phyloP scores from a whole-genome alignment of 2,113 vertebrate species.

The Solea solea region DNA sequence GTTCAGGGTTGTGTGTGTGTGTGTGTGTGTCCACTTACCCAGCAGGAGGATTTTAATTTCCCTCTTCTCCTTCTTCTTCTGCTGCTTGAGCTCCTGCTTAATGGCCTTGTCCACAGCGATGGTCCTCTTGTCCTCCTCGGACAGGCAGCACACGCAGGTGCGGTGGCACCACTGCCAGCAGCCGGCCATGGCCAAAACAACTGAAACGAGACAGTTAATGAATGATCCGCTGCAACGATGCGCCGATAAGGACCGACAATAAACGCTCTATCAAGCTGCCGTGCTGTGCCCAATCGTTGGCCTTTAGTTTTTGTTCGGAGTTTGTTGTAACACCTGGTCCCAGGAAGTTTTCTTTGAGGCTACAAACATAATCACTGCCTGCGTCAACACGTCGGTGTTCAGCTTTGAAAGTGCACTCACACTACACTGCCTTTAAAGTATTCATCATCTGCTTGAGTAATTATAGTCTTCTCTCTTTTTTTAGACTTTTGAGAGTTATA shows the following conservation, averaged over 20 bases:
- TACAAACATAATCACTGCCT: background rate
- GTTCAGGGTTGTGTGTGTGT: background rate
- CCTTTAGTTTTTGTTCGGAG: background rate
- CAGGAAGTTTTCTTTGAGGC: background rate
- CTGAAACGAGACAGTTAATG: conserved; percentile 28
- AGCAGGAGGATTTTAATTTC: conserved; percentile 90
- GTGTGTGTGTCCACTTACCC: conserved; percentile 76
- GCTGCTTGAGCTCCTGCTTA: conserved; percentile 79
- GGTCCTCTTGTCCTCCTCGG: conserved; percentile 83
- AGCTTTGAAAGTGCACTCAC: background rate
- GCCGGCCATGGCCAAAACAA: conserved; percentile 66
- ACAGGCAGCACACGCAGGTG: conserved; percentile 83
- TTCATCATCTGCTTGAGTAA: too few relatives aligned
- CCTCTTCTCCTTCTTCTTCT: conserved; percentile 82
- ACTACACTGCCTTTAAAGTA: background rate
- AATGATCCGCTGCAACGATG: conserved; percentile 1
- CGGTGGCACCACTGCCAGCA: conserved; percentile 68
- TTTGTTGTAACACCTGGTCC: conserved; percentile 4
- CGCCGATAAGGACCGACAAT: conserved; percentile 12
- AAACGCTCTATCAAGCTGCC: background rate
- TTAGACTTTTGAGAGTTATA: background rate
- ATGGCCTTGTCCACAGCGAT: conserved; percentile 85
- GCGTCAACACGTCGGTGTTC: background rate
- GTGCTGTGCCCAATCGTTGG: background rate
- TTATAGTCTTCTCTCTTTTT: background rate